Conservation (phyloP, 2,888 invertebrate genomes). For the Meghimatium bilineatum region DNA sequence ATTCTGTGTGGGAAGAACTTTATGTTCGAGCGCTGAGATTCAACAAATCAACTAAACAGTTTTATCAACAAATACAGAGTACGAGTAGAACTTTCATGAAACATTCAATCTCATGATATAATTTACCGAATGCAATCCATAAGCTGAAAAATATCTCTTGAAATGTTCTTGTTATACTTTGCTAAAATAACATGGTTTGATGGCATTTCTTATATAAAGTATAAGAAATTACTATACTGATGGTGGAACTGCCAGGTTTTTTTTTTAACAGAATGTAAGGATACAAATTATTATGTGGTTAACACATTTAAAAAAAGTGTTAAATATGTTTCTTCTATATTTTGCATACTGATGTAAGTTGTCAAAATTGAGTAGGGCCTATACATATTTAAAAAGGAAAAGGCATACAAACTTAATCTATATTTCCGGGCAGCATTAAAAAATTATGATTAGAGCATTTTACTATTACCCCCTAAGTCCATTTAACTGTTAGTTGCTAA, state of each 20-base stretch:
- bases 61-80: conserved; percentile 18
- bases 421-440: background rate
- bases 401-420: background rate
- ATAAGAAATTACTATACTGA: background rate
- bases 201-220: too few species aligned
- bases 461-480: background rate
- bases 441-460: background rate
- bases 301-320: too few species aligned
- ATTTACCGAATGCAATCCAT: background rate
- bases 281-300: background rate
- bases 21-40: conserved; percentile 44
- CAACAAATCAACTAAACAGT: conserved; percentile 47
- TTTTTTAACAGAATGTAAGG: background rate
- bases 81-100: too few species aligned
- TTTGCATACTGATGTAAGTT: background rate
- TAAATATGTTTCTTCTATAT: background rate
- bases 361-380: background rate
- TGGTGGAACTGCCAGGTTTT: background rate
- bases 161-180: background rate
- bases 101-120: background rate
- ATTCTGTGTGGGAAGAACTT: conserved; percentile 34
- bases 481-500: too few species aligned
- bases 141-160: background rate
- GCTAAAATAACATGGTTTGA: background rate
- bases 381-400: background rate